phyloP scores from a whole-genome alignment of 2,888 invertebrate genomes.

The Hypena proboscidalis region DNA sequence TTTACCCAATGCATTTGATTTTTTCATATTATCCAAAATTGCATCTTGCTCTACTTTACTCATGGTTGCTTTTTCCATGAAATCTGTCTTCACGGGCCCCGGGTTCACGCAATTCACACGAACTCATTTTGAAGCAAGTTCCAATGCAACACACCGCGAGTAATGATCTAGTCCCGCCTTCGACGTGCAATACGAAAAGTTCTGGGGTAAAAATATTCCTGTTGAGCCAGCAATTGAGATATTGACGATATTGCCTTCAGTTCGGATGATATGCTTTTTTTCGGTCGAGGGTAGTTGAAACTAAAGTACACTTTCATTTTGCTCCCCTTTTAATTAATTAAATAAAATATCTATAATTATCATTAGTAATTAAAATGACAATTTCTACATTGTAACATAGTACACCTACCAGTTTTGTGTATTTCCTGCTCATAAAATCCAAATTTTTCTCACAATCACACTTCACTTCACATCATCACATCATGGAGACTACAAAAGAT shows the following conservation, averaged over 20 bases:
- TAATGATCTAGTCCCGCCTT: slow-evolving; percentile 96
- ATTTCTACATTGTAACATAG: no score
- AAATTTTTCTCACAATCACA: no score
- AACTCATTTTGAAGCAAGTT: slow-evolving; percentile 89
- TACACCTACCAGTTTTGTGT: no score
- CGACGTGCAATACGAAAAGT: slow-evolving; percentile 83
- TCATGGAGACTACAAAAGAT: no score
- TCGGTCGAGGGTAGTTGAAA: no score
- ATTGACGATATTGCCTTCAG: slow-evolving; percentile 92
- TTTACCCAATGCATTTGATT: slow-evolving; percentile 32
- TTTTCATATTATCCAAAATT: slow-evolving; percentile 21
- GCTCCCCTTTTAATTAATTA: no score
- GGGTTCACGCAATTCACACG: slow-evolving; percentile 94
- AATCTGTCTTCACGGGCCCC: slow-evolving; percentile 46
- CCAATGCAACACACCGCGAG: slow-evolving; percentile 93
- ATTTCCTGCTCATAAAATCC: no score
- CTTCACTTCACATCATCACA: no score
- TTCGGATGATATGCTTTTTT: slow-evolving; percentile 88
- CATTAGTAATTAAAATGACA: no score
- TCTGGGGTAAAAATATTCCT: slow-evolving; percentile 16
- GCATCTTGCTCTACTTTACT: slow-evolving; percentile 21
- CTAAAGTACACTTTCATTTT: no score
- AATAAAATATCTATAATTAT: no score
- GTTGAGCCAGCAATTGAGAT: slow-evolving; percentile 88
- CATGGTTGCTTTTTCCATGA: slow-evolving; percentile 33